Evolutionary conservation across 1,140 invertebrate genomes (phyloP).

Genomic region (Bombyx mori): ASM3026992v2 NC_085120.1:4431001-4431500

Average conservation of each 20-base stretch:
- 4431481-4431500: conserved; percentile 32
- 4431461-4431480: conserved; percentile 34
- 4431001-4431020: conserved; percentile 30
- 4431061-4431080: conserved; percentile 40
- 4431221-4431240: no score
- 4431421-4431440: conserved; percentile 39
- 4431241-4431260: no score
- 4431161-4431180: no score
- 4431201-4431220: no score
- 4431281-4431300: no score
- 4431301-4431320: no score
- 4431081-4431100: conserved; percentile 38
- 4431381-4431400: conserved; percentile 11
- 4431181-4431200: no score
- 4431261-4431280: no score
- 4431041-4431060: conserved; percentile 39
- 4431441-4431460: conserved; percentile 35
- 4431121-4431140: neutral
- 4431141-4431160: no score
- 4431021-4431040: conserved; percentile 32
- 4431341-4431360: neutral
- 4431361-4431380: conserved; percentile 34
- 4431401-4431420: conserved; percentile 26
- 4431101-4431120: conserved; percentile 24
- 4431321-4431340: no score